phyloP scores from a whole-genome alignment of 1,140 invertebrate genomes.

The Ooceraea biroi region DNA sequence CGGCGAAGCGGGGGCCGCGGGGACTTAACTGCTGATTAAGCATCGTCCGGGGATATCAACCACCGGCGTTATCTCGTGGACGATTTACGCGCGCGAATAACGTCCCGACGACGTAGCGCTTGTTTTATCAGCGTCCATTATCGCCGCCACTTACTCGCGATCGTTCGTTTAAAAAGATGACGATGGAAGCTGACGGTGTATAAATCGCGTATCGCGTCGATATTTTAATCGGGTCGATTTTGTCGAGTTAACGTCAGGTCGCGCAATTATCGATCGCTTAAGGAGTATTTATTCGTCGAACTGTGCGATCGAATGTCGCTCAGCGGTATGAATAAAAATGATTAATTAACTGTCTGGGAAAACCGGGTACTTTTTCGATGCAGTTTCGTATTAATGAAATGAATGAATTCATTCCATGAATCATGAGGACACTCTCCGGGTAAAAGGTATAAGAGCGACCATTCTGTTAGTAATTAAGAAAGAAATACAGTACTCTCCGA shows the following conservation, averaged over 20 bases:
- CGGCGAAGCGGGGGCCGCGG: neutral
- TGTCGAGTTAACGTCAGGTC: neutral
- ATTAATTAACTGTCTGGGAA: neutral
- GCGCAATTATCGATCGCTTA: neutral
- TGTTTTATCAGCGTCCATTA: conserved; percentile 56
- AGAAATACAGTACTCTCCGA: neutral
- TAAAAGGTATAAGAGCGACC: neutral
- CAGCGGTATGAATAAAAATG: neutral
- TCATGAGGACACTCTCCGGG: neutral
- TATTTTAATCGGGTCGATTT: conserved; percentile 29
- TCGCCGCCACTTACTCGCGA: conserved; percentile 33
- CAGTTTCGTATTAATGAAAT: neutral
- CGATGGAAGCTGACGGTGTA: neutral
- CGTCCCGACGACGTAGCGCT: conserved; percentile 42
- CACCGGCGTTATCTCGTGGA: conserved; percentile 43
- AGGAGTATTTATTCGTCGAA: neutral
- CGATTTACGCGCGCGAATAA: conserved; percentile 61
- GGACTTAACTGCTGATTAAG: conserved; percentile 61
- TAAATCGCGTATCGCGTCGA: too few species aligned
- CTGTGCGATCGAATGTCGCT: neutral
- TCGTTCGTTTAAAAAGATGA: conserved; percentile 17
- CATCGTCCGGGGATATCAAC: conserved; percentile 45
- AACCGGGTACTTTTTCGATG: neutral
- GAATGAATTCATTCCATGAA: neutral
- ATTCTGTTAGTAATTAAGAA: neutral